Evolutionary conservation across 2,797 vertebrate genomes (phyloP).

Genomic region (Garrulus glandarius): DNA sequence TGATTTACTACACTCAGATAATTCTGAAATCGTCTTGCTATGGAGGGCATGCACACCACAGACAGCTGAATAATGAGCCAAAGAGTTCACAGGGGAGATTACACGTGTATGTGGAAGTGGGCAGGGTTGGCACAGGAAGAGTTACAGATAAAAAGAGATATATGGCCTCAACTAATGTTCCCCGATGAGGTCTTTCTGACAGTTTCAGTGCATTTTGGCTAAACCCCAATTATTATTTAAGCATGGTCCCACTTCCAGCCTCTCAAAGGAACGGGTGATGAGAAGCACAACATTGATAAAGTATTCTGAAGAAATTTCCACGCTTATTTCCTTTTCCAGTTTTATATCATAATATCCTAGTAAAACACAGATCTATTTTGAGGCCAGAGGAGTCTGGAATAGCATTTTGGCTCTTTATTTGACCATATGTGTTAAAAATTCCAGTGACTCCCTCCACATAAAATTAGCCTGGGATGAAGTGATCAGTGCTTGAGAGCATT

Average conservation of each 20-base stretch:
- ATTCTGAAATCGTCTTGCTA: neutral
- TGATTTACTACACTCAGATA: conserved; percentile 51
- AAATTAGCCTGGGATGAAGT: conserved; percentile 7
- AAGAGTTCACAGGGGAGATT: neutral
- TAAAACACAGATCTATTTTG: conserved; percentile 28
- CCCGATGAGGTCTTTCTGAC: neutral
- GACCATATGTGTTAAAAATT: conserved; percentile 27
- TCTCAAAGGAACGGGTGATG: neutral
- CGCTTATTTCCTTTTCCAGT: neutral
- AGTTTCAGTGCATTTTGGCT: neutral
- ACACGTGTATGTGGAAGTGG: neutral
- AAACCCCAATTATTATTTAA: neutral
- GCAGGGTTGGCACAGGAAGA: neutral
- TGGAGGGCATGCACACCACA: conserved; percentile 14
- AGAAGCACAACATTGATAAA: neutral
- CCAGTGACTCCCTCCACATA: neutral
- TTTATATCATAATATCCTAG: neutral
- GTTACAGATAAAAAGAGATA: neutral
- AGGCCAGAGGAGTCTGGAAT: conserved; percentile 6
- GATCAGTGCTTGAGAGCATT: neutral
- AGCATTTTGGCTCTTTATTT: conserved; percentile 21
- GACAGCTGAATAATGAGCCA: neutral
- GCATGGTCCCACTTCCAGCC: neutral
- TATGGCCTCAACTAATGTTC: neutral
- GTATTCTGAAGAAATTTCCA: neutral